Evolutionary conservation across 1,140 invertebrate genomes (phyloP), one percentile per base, ranked within the genome.

Genomic region (Lepidotrigona ventralis): DNA sequence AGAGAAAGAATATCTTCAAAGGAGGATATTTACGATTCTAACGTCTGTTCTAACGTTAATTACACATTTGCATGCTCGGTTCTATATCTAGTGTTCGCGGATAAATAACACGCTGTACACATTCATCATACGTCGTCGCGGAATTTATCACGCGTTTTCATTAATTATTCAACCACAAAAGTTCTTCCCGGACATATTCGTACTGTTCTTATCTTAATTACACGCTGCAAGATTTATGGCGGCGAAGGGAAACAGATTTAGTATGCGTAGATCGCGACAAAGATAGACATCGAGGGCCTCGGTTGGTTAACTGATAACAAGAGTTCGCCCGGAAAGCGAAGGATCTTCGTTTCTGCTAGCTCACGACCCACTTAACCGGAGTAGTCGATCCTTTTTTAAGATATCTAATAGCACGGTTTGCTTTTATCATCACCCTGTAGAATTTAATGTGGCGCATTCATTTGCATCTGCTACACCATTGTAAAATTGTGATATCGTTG

Each of bases 191-290:
- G 29, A 60, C 71, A 60, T 73, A 81, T 66, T 66, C 71, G 21
- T 54, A 53, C 23, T 74, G 51, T 74, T 74, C 71, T 81, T 73
- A 81, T 81, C 79, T 81, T 81, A 81, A 81, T 81, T 81, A 66
- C n/a, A 81, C 29, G 23, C 29, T 74, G 58, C 33, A 81, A 74
- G 58, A 81, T 81, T 81, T 81, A 74, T 74, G 14, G 29, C 39
- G 29, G 46, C 14, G 26, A n/a, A 46, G 69, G 79, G 33, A 74
- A 54, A 17, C 21, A 17, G 29, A 81, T 81, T 58, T 64, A 39
- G 23, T 71, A 58, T 74, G 70, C 53, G 71, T 64, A 39, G 51
- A 81, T 81, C 58, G 70, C 23, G 79, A 63, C 70, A 64, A 73
- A 74, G 39, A 74, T 74, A 74, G 29, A n/a, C 51, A 73, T 74